Percentiles rank a stretch among this genome's conserved stretches.
phyloP scores from a whole-genome alignment of 2,113 vertebrate species.

The Silurus asotus region DNA sequence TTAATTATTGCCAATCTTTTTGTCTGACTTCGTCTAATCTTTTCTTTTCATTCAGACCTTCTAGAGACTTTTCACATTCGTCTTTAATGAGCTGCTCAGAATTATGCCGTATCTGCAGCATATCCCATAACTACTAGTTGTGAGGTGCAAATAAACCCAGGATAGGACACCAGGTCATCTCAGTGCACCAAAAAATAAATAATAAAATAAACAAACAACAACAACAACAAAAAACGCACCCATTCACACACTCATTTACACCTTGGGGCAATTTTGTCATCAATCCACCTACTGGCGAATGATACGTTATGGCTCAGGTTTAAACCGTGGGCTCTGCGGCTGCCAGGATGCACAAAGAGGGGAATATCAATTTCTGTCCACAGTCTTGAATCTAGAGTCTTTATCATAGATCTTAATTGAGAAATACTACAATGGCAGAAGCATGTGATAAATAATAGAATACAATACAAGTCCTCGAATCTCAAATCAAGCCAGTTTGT shows the following conservation, averaged over 20 bases:
- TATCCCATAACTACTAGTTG: not conserved
- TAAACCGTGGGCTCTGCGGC: not conserved
- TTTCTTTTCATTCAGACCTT: not conserved
- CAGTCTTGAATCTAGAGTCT: not conserved
- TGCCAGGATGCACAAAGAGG: not conserved
- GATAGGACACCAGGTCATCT: not conserved
- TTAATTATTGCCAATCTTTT: no score
- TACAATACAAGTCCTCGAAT: not conserved
- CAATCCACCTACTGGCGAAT: not conserved
- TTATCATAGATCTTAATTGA: not conserved
- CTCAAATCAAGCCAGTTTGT: not conserved
- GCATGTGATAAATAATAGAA: not conserved
- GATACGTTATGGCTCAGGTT: no score
- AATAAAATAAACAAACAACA: no score
- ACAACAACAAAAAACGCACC: not conserved
- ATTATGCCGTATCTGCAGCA: not conserved
- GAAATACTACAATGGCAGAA: not conserved
- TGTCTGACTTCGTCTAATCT: not conserved
- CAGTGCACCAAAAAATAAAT: not conserved
- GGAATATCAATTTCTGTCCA: not conserved
- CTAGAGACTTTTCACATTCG: not conserved
- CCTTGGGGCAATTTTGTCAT: not conserved
- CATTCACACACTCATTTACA: not conserved
- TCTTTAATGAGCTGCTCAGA: not conserved
- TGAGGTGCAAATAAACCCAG: not conserved